These are phyloP conservation scores for Mythimna lalbum DNA, from an alignment of 2,888 invertebrate species.

Conservation along the genomic window DNA sequence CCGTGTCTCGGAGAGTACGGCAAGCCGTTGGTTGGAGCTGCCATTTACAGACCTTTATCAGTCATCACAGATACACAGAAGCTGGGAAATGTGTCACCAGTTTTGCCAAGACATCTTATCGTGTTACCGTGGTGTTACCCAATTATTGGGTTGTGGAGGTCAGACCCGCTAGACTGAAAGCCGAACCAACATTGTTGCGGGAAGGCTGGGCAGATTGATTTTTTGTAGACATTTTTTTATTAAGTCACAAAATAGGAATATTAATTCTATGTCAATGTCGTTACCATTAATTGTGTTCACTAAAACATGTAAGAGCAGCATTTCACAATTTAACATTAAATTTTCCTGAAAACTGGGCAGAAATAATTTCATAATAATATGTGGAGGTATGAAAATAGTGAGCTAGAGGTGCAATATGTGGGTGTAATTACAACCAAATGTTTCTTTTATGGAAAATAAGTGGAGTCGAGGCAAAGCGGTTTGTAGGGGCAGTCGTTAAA, in stretches of 20 bases:
- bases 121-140: neutral
- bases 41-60: too few relatives aligned
- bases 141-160: neutral
- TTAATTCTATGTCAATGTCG: neutral
- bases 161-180: neutral
- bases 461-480: slow-evolving; percentile 53
- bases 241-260: neutral
- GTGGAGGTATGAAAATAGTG: slow-evolving; percentile 27
- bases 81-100: neutral
- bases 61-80: neutral
- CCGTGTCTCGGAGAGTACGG: too few relatives aligned
- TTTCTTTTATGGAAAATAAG: slow-evolving; percentile 63
- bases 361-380: slow-evolving; percentile 30
- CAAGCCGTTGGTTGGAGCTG: too few relatives aligned
- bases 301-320: slow-evolving; percentile 1
- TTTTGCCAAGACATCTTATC: too few relatives aligned
- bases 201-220: neutral
- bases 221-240: too few relatives aligned
- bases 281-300: neutral
- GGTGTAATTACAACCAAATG: slow-evolving; percentile 61
- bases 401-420: slow-evolving; percentile 31
- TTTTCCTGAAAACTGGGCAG: slow-evolving; percentile 5
- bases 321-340: slow-evolving; percentile 1
- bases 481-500: slow-evolving; percentile 59
- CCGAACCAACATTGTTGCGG: neutral